phyloP scores from a whole-genome alignment of 2,888 invertebrate genomes.

The Dryobotodes eremita region DNA sequence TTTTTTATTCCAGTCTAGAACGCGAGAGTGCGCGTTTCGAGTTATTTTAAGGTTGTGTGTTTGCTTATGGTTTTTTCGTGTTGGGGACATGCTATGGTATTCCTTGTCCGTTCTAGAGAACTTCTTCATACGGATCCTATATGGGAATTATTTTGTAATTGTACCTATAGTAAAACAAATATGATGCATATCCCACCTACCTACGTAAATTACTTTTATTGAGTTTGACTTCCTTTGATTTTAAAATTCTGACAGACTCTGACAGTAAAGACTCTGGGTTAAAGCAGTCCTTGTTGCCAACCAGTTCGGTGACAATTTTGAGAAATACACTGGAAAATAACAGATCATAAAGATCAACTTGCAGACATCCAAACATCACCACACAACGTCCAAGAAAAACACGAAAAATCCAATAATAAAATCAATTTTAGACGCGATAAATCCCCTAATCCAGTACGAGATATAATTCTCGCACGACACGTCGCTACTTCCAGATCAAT shows the following conservation, averaged over 20 bases:
- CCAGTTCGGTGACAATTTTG: neutral
- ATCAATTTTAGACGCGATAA: constrained; percentile 71
- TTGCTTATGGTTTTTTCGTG: constrained; percentile 15
- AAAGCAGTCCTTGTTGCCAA: neutral
- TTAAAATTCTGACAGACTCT: neutral
- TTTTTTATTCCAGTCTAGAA: constrained; percentile 64
- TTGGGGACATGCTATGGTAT: neutral
- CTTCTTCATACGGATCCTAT: too few relatives aligned
- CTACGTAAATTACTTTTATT: neutral
- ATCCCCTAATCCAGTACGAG: constrained; percentile 72
- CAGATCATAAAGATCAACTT: constrained; percentile 22
- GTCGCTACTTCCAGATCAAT: constrained; percentile 82
- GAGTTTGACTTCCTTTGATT: neutral
- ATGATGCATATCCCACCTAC: too few relatives aligned
- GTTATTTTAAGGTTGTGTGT: constrained; percentile 39
- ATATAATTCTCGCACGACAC: constrained; percentile 75
- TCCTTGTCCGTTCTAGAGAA: neutral
- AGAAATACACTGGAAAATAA: neutral
- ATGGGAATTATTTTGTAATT: neutral
- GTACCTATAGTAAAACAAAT: too few relatives aligned
- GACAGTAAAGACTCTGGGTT: neutral
- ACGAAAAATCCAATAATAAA: constrained; percentile 65
- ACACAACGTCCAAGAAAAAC: constrained; percentile 42
- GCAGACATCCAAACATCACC: constrained; percentile 13
- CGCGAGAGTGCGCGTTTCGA: constrained; percentile 42